Evolutionary conservation across 2,888 invertebrate genomes (phyloP).

Genomic region (Apodemia duryi): DNA sequence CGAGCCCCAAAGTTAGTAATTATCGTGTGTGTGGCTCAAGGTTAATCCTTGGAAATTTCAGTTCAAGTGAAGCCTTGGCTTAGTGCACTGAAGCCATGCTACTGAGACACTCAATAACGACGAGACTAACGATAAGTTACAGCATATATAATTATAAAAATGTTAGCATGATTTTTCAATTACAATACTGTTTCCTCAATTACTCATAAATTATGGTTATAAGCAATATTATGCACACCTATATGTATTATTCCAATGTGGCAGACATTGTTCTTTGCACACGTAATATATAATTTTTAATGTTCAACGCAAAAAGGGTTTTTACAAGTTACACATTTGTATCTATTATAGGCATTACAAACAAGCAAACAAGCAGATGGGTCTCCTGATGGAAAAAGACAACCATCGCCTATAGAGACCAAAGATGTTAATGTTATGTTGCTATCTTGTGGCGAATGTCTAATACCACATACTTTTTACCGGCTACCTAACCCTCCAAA

Average conservation of each 20-base stretch:
- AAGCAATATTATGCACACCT: not conserved
- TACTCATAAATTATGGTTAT: constrained; percentile 5
- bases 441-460: too few species aligned
- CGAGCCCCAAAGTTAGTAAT: constrained; percentile 18
- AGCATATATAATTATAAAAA: not conserved
- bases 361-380: too few species aligned
- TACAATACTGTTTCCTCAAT: constrained; percentile 2
- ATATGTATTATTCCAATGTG: not conserved
- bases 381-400: too few species aligned
- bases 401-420: too few species aligned
- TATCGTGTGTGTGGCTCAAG: constrained; percentile 24
- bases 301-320: too few species aligned
- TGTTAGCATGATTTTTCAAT: constrained; percentile 6
- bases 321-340: too few species aligned
- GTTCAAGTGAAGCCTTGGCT: constrained; percentile 12
- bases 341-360: too few species aligned
- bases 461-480: too few species aligned
- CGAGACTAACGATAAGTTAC: constrained; percentile 3
- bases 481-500: too few species aligned
- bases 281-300: too few species aligned
- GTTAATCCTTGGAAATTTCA: constrained; percentile 20
- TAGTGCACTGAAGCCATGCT: constrained; percentile 14
- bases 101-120: constrained; percentile 3
- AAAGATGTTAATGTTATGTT: too few species aligned
- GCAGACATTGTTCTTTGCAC: too few species aligned